Evolutionary conservation across 2,113 vertebrate genomes (phyloP), one percentile per base, ranked within the genome.

Genomic region (Sinocyclocheilus anshuiensis): DNA sequence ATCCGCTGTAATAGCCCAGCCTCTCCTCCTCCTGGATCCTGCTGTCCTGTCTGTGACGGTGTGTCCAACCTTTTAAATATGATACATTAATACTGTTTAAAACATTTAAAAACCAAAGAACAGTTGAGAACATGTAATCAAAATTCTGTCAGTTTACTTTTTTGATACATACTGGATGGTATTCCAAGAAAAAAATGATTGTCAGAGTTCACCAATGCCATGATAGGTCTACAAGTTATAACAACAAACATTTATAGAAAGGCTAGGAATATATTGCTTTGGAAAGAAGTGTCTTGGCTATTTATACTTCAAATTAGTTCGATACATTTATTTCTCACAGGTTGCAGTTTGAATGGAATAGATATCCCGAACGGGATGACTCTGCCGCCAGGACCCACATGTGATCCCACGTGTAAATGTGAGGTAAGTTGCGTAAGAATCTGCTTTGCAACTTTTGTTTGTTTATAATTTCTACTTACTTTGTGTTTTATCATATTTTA

Each of bases 31-130:
- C 87, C 90, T 6, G 87, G 90, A 18, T 65, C 84, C 85, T 95
- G 94, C 88, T 95, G 95, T 86, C 92, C 94, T 9, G 88, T 93
- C 77, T 96, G 94, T 91, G 83, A 94, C 10, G 93, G 95, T 95
- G 74, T 84, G 92, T 89, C 18, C 24, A 89, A 45, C 1, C 24
- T 39, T 78, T 59, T 4, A 22, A 77, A 55, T 5, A 18, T 8
- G 24, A 18, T 45, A 45, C 0, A 7, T 69, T 33, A 33, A 10
- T 10, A 4, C 16, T 18, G 29, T 71, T 36, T 20, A 13, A 26
- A 67, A 55, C 15, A 18, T 55, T 55, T 55, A 55, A 18, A 18
- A 57, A 22, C 6, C 8, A 2, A 20, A 57, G 29, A 67, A 13
- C 13, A 29, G 2, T 33, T 36, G 1, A 72, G 53, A 57, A 2